phyloP scores from a whole-genome alignment of 2,797 vertebrate species.

The Pseudopleuronectes americanus region DNA sequence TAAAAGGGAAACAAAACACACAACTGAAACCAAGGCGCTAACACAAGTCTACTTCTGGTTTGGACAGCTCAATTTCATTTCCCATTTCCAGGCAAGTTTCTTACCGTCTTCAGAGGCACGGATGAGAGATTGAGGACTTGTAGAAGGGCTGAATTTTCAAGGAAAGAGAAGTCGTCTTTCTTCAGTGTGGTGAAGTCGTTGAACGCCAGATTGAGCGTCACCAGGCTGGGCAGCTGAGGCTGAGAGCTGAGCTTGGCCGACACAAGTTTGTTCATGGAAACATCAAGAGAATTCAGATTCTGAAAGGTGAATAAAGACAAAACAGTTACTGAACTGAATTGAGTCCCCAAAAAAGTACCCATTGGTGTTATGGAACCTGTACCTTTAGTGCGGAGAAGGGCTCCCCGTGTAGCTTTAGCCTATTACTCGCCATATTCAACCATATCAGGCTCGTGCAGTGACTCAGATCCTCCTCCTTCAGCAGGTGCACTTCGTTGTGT shows the following conservation, averaged over 20 bases:
- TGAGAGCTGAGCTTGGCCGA: slow-evolving; percentile 85
- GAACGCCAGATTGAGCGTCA: slow-evolving; percentile 80
- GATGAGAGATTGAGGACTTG: slow-evolving; percentile 87
- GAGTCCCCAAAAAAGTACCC: not conserved
- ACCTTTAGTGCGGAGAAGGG: slow-evolving; percentile 83
- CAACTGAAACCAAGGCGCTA: slow-evolving; percentile 20
- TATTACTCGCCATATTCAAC: slow-evolving; percentile 87
- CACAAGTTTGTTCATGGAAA: slow-evolving; percentile 88
- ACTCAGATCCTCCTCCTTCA: slow-evolving; percentile 81
- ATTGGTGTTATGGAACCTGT: slow-evolving; percentile 7
- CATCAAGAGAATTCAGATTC: slow-evolving; percentile 88
- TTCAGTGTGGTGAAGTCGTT: slow-evolving; percentile 85
- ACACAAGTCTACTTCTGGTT: not conserved
- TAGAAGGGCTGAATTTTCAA: slow-evolving; percentile 82
- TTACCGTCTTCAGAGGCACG: slow-evolving; percentile 87
- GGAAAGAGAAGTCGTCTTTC: slow-evolving; percentile 86
- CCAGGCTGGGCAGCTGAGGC: slow-evolving; percentile 86
- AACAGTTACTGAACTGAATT: not conserved
- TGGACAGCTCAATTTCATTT: slow-evolving; percentile 42
- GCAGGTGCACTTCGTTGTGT: slow-evolving; percentile 86
- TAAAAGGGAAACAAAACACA: slow-evolving; percentile 34
- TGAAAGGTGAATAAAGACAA: slow-evolving; percentile 58
- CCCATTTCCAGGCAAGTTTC: slow-evolving; percentile 50
- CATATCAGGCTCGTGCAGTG: slow-evolving; percentile 80
- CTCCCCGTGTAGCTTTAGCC: slow-evolving; percentile 83